These are phyloP conservation scores for Siniperca chuatsi DNA, from an alignment of 2,113 vertebrate species.

Conservation along the genomic window DNA sequence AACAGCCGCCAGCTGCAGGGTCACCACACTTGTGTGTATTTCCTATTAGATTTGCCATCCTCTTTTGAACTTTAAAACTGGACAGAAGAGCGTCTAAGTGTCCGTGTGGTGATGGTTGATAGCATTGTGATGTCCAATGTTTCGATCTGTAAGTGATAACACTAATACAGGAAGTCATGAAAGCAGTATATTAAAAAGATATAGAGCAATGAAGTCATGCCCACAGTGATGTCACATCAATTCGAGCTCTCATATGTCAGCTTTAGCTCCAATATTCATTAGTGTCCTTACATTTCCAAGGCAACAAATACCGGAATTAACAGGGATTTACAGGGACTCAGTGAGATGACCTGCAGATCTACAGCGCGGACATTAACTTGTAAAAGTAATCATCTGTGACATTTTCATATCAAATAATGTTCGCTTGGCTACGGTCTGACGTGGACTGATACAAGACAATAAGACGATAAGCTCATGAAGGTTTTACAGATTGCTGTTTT, in stretches of 20 bases:
- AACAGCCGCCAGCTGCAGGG: background rate
- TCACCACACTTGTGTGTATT: background rate
- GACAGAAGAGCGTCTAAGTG: background rate
- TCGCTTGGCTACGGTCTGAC: background rate
- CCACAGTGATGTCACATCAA: background rate
- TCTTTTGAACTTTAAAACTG: background rate
- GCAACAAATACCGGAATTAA: slow-evolving; percentile 33
- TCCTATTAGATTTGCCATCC: background rate
- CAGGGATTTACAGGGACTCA: slow-evolving; percentile 8
- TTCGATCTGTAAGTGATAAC: background rate
- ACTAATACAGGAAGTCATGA: background rate
- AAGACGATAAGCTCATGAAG: background rate
- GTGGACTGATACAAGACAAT: background rate
- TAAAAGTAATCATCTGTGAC: slow-evolving; percentile 20
- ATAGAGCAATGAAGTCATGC: background rate
- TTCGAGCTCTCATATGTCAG: background rate
- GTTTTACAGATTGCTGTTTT: background rate
- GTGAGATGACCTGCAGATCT: slow-evolving; percentile 15
- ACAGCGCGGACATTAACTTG: slow-evolving; percentile 9
- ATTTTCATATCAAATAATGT: slow-evolving; percentile 35
- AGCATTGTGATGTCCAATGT: background rate
- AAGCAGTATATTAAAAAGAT: background rate
- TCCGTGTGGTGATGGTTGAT: background rate
- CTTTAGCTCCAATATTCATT: slow-evolving; percentile 4
- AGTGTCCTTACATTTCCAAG: slow-evolving; percentile 10